Percentiles rank a stretch among this genome's conserved stretches.
Evolutionary conservation across 53 echinoderm and acorn worm genomes (phyloP).

Genomic region (Mesocentrotus franciscanus): DNA sequence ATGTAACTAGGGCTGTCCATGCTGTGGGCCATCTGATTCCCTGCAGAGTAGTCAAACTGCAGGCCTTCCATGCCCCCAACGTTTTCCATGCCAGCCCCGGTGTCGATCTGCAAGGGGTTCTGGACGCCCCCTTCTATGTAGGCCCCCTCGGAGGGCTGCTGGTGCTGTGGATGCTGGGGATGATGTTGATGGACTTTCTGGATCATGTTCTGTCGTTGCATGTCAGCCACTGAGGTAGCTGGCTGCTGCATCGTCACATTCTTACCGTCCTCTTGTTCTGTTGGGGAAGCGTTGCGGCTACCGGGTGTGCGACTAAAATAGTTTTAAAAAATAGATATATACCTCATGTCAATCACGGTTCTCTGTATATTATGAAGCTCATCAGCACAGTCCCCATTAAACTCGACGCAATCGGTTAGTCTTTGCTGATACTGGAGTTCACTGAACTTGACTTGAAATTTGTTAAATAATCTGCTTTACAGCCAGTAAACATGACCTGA

Average conservation of each 20-base stretch:
- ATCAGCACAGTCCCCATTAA: too few species aligned
- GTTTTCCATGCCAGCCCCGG: constrained; percentile 80
- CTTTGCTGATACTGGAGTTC: too few species aligned
- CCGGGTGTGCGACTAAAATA: constrained; percentile 74
- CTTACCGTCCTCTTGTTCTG: constrained; percentile 77
- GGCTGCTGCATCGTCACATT: constrained; percentile 70
- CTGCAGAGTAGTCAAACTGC: constrained; percentile 95
- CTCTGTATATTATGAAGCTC: not conserved
- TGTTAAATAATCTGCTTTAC: too few species aligned
- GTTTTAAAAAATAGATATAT: not conserved
- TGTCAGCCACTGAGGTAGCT: constrained; percentile 70
- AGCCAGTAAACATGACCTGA: too few species aligned
- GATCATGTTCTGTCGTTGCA: constrained; percentile 71
- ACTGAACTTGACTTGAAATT: too few species aligned
- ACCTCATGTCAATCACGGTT: not conserved
- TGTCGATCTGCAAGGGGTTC: constrained; percentile 94
- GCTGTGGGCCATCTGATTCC: constrained; percentile 93
- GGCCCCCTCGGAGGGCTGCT: constrained; percentile 61
- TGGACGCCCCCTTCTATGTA: constrained; percentile 77
- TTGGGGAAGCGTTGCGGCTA: constrained; percentile 85
- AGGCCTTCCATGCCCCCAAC: constrained; percentile 88
- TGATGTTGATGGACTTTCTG: constrained; percentile 61
- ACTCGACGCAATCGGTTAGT: too few species aligned
- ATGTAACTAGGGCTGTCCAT: constrained; percentile 98
- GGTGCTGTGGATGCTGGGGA: constrained; percentile 64